Conservation (phyloP, 2,113 vertebrate genomes). For the human region DNA sequence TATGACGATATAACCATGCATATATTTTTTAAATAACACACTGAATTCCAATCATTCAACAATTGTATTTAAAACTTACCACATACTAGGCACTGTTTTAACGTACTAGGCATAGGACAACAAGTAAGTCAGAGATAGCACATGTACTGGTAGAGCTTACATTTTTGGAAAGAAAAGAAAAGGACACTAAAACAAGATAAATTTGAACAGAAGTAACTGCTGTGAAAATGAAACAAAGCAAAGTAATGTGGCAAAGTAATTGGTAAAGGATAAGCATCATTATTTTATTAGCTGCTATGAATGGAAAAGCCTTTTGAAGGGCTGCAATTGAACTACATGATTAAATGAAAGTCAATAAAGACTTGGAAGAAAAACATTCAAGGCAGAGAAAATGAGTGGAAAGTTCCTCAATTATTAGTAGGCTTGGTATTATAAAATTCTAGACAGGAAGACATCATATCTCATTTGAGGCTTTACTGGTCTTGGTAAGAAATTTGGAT, state of each 20-base stretch:
- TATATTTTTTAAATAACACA: neutral
- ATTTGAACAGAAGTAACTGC: neutral
- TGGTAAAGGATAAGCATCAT: neutral
- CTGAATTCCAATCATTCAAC: neutral
- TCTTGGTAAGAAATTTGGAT: neutral
- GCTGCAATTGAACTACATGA: neutral
- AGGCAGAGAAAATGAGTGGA: neutral
- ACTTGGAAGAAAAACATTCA: neutral
- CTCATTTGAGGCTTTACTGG: neutral
- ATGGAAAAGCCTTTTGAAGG: neutral
- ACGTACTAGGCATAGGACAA: neutral
- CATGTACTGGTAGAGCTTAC: neutral
- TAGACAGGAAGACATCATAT: neutral
- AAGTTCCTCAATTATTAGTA: neutral
- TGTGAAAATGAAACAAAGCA: neutral
- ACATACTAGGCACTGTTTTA: neutral
- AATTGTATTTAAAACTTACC: conserved; percentile 9
- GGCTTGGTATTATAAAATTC: neutral
- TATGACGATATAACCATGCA: neutral
- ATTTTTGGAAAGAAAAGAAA: neutral
- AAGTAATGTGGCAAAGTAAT: neutral
- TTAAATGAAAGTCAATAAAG: neutral
- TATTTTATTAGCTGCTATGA: neutral
- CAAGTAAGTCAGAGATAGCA: neutral
- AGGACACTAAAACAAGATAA: neutral